These are phyloP conservation scores for Caenorhabditis briggsae DNA, from an alignment of 1,140 invertebrate genomes.

Conservation along the genomic window DNA sequence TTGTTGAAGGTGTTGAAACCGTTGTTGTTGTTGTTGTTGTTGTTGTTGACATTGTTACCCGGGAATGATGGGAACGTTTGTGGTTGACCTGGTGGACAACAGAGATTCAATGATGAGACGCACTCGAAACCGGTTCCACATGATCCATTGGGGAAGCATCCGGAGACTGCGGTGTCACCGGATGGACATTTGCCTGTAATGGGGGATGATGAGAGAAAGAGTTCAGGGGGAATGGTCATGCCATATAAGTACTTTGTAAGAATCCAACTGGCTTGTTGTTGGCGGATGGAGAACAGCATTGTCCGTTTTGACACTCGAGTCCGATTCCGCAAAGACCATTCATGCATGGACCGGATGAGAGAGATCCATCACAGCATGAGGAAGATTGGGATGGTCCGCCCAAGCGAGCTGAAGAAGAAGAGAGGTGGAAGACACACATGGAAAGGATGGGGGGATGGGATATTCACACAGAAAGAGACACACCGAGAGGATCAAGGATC, in stretches of 20 bases:
- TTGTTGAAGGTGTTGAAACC: conserved; percentile 36
- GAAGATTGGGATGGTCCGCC: conserved; percentile 41
- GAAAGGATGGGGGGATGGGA: conserved; percentile 35
- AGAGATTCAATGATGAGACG: conserved; percentile 60
- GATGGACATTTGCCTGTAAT: conserved; percentile 66
- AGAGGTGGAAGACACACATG: conserved; percentile 8
- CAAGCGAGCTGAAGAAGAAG: conserved; percentile 37
- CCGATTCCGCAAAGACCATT: conserved; percentile 68
- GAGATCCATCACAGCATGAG: conserved; percentile 63
- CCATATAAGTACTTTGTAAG: conserved; percentile 37
- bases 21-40: conserved; percentile 39
- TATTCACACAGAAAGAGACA: not conserved
- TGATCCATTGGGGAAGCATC: conserved; percentile 63
- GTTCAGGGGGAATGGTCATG: not conserved
- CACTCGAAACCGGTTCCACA: conserved; percentile 65
- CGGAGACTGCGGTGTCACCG: conserved; percentile 65
- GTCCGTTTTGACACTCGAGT: conserved; percentile 60
- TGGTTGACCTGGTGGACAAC: conserved; percentile 62
- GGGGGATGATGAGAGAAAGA: conserved; percentile 40
- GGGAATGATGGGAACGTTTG: conserved; percentile 31
- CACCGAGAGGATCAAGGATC: not conserved
- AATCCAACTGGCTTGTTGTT: conserved; percentile 56
- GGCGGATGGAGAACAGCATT: conserved; percentile 61
- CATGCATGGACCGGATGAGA: conserved; percentile 63
- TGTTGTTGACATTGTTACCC: conserved; percentile 24